Base-by-base conservation (phyloP, 2,113 vertebrate species). In the Raphicerus campestris region DNA sequence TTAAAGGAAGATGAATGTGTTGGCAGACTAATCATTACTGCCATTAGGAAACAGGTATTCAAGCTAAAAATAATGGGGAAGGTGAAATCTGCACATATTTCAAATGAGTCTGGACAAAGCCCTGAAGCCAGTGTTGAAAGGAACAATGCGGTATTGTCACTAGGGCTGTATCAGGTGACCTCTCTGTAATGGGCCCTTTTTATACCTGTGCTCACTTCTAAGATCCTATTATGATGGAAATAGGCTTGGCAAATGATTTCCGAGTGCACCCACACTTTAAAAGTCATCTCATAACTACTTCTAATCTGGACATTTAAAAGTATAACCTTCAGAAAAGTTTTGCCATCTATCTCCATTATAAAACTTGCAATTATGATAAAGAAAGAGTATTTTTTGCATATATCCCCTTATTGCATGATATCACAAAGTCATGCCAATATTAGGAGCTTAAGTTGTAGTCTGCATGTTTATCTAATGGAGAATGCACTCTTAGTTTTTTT, bases 41-140 rank as follows among this genome's bases (percentile, higher is more conserved):
- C 24, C 55, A 49, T 87, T 93, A 87, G 16, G 56, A 96, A 89
- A 70, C 53, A 91, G 70, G 7, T 42, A 78, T 77, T 93, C 58
- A 77, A 93, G 61, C 45, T 87, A 87, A 97, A 93, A 93, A 84
- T 87, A 97, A 93, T 86, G 66, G 80, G 58, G 35, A 87, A 51
- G 10, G 45, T 80, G 58, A 93, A 88, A 86, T 81, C 20, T 80
- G 35, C 11, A 42, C 13, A 3, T 78, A 91, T 92, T 96, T 96
- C n/a, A 53, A 80, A 66, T 24, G 39, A 73, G 75, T 53, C 42
- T 90, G 39, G 80, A 81, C 56, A 96, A 56, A 85, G n/a, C 42
- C 32, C 42, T 35, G 24, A 15, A 84, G 87, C 81, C 14, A 58
- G 45, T 55, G 32, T 42, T 82, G 15, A 89, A 84, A 14, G 45